Conservation (phyloP, 2,888 invertebrate species). For the Plagodis dolabraria region DNA sequence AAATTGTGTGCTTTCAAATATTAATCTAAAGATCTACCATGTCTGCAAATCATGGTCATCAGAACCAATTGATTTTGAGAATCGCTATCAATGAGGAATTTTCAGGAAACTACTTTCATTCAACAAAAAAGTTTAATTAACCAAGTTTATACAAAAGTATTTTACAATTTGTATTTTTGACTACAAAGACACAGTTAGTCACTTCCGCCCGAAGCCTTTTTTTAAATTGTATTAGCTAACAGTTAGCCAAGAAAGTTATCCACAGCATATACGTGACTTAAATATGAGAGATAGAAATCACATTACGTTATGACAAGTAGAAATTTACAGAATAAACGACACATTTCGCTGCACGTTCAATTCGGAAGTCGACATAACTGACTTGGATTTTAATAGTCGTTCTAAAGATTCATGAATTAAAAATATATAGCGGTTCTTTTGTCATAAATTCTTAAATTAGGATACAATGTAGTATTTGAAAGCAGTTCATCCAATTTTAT, state of each 20-base stretch:
- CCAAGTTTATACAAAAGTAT: no score
- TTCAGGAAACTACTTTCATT: no score
- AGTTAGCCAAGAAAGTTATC: background rate
- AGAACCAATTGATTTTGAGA: no score
- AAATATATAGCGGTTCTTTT: no score
- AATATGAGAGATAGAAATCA: slow-evolving; percentile 11
- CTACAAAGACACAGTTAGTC: slow-evolving; percentile 12
- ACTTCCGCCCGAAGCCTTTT: slow-evolving; percentile 24
- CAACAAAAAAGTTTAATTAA: no score
- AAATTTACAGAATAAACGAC: background rate
- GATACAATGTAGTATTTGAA: slow-evolving; percentile 12
- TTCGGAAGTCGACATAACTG: slow-evolving; percentile 22
- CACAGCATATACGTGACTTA: slow-evolving; percentile 23
- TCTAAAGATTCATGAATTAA: slow-evolving; percentile 1
- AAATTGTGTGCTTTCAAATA: no score
- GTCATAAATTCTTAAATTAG: slow-evolving; percentile 1
- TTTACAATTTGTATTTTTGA: background rate
- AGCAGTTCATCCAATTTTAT: slow-evolving; percentile 17
- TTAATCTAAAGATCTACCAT: no score
- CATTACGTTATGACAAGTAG: slow-evolving; percentile 1
- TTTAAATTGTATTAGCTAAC: slow-evolving; percentile 15
- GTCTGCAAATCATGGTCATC: no score
- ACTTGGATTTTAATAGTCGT: slow-evolving; percentile 19
- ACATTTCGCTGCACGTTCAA: slow-evolving; percentile 7
- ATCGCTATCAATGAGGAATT: no score